Evolutionary conservation across 2,888 invertebrate species (phyloP).

Genomic region (Chesias legatella): DNA sequence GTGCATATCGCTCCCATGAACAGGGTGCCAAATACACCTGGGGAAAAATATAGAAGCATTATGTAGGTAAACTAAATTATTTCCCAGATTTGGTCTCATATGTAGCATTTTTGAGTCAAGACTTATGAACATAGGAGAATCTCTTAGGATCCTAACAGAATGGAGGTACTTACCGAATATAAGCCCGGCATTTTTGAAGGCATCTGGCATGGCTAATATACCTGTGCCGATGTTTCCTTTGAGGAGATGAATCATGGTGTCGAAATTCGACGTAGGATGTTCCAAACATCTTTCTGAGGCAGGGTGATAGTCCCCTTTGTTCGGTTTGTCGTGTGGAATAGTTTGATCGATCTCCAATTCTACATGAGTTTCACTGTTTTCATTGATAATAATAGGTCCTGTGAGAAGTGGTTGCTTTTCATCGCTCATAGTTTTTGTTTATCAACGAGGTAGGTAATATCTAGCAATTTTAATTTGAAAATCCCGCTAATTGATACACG

Average conservation of each 20-base stretch:
- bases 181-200: conserved; percentile 94
- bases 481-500: conserved; percentile 32
- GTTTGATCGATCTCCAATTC: conserved; percentile 52
- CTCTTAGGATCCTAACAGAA: too few relatives aligned
- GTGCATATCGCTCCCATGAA: conserved; percentile 93
- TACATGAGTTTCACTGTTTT: conserved; percentile 58
- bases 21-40: conserved; percentile 88
- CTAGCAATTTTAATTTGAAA: conserved; percentile 6
- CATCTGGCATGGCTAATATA: conserved; percentile 97
- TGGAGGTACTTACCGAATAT: conserved; percentile 82
- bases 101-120: too few relatives aligned
- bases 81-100: too few relatives aligned
- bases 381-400: conserved; percentile 56
- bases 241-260: conserved; percentile 86
- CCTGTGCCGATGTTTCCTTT: conserved; percentile 94
- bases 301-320: conserved; percentile 74
- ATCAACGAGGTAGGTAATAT: conserved; percentile 3
- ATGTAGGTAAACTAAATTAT: too few relatives aligned
- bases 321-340: conserved; percentile 44
- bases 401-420: conserved; percentile 86
- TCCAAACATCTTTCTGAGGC: conserved; percentile 85
- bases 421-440: conserved; percentile 75
- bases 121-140: too few relatives aligned
- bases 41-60: conserved; percentile 7
- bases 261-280: conserved; percentile 90